Evolutionary conservation across 1,140 invertebrate species (phyloP), one percentile per base, ranked within the genome.

Genomic region (Harpegnathos saltator): DNA sequence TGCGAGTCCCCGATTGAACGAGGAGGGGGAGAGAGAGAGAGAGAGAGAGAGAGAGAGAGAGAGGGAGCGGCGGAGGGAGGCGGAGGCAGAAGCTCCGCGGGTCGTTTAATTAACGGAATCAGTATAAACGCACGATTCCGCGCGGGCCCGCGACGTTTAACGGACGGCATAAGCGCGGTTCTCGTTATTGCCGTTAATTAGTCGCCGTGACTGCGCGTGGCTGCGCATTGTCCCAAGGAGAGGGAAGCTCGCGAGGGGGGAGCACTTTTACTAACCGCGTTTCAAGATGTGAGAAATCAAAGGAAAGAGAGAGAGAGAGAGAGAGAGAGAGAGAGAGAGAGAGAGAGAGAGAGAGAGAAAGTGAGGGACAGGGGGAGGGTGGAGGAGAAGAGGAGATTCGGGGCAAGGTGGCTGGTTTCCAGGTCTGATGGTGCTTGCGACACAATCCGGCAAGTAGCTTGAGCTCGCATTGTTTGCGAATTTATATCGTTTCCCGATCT

Each of bases 31-130:
- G 24, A 44, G 19, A 33, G 54, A 22, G 58, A 56, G 4, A 56
- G n/a, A n/a, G n/a, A n/a, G 54, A 56, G 54, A 29, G 58, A 56
- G n/a, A 56, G n/a, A n/a, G n/a, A n/a, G 54, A 56, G 74, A 19
- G 11, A 15, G 52, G 52, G 56, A 1, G 24, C 33, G 22, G 26
- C 48, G 24, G 58, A 56, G n/a, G 22, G n/a, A n/a, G n/a, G 4
- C n/a, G 22, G 29, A 19, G 19, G 4, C 22, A 29, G 58, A 1
- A 62, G 26, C 19, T 29, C 38, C 62, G 54, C 48, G 63, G 17
- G 17, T 73, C 68, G 73, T 83, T 86, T 87, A 87, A 87, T 87
- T 87, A 86, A 59, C 73, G 24, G n/a, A 63, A 87, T 86, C 68
- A 83, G 68, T 54, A 66, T 80, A 82, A 87, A 82, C 69, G 72